Evolutionary conservation across 2,113 vertebrate species (phyloP), one percentile per base, ranked within the genome.

Genomic region (Pelvicachromis taeniatus): DNA sequence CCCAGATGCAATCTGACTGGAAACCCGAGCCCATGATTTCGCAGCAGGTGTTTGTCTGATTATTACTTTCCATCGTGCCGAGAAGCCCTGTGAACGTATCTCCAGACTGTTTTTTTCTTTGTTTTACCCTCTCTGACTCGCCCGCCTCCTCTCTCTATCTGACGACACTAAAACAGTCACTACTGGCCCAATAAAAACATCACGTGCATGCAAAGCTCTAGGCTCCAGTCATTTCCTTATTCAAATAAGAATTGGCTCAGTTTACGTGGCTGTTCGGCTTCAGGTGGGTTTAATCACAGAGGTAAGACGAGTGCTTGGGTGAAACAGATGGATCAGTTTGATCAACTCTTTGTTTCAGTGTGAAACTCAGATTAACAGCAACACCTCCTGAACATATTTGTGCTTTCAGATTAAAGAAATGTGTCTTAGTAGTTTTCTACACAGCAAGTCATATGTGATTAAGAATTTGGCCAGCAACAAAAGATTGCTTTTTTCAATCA

Each of bases 181-280:
- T 19, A 29, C 59, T 26, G 50, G 35, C 17, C 35, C n/a, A 45
- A 45, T 56, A 61, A 45, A 83, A 48, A 35, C n/a, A 68, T 35
- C 55, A 45, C 19, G 68, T 63, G 21, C 59, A 93, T 93, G 90
- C 94, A 94, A 93, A 94, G 53, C 73, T 40, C 58, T 33, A 35
- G 82, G 61, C 63, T 68, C 11, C 54, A 19, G 23, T 85, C 83
- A 91, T 92, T 92, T 92, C 87, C 85, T 93, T 94, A 94, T 93
- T 91, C 93, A 94, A 93, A 95, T 92, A 45, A 48, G 50, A 65
- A 73, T 31, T 6, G 78, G 88, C 54, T 91, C 85, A 53, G 55
- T 56, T 90, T 81, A 40, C 14, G 4, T 6, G 75, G 16, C 83
- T 75, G 45, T 52, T 75, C 70, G 9, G 70, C 45, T 31, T 52